Conservation (phyloP, 2,797 vertebrate genomes). For the Parauchenoglanis ngamensis region DNA sequence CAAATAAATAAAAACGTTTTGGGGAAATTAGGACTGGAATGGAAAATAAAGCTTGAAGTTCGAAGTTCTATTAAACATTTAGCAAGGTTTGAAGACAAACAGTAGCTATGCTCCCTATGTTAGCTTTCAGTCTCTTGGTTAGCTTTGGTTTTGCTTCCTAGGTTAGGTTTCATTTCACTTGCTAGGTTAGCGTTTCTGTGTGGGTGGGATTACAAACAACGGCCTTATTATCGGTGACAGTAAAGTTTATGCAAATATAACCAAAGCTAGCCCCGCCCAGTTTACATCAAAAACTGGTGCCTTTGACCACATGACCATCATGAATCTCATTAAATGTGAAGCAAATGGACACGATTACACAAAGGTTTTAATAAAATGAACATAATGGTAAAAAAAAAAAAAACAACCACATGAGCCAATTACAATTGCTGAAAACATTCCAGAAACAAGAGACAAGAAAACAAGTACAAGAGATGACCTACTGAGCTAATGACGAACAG, state of each 20-base stretch:
- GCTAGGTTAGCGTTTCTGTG: neutral
- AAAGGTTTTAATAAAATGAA: neutral
- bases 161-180: too few species aligned
- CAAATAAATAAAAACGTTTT: neutral
- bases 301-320: neutral
- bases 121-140: neutral
- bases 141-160: neutral
- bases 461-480: too few species aligned
- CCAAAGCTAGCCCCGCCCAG: neutral
- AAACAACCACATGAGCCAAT: too few species aligned
- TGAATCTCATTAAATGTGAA: neutral
- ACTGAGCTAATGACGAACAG: too few species aligned
- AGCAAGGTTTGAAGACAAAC: neutral
- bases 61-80: neutral
- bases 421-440: neutral
- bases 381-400: too few species aligned
- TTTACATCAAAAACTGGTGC: neutral
- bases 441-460: neutral
- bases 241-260: neutral
- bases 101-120: too few species aligned
- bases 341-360: neutral
- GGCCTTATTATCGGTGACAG: neutral
- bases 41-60: neutral
- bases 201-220: neutral
- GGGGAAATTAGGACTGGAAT: neutral